A percentile compares a stretch with the other conserved stretches of the same genome.
Conservation (phyloP, 2,797 vertebrate genomes). For the Lindbergichthys nudifrons region DNA sequence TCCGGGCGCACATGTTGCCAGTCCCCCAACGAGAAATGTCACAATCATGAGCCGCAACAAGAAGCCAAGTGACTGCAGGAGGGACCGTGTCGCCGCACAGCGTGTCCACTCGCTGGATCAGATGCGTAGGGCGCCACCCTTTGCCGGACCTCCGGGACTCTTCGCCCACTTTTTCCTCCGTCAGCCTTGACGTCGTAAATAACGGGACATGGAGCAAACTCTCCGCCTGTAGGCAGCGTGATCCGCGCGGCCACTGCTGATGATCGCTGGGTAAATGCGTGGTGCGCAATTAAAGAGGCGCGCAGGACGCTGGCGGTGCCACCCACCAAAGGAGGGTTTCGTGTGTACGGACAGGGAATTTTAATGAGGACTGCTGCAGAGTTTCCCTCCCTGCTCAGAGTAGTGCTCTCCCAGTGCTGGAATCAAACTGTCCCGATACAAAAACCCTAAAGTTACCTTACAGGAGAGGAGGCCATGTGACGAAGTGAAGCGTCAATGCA, state of each 20-base stretch:
- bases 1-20: conserved; percentile 78
- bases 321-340: conserved; percentile 65
- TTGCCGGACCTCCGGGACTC: conserved; percentile 52
- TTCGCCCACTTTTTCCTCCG: conserved; percentile 39
- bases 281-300: conserved; percentile 72
- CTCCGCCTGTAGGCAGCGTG: conserved; percentile 34
- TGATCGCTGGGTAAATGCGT: conserved; percentile 35
- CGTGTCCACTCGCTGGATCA: conserved; percentile 49
- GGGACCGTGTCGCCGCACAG: conserved; percentile 45
- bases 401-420: conserved; percentile 40
- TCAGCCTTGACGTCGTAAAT: conserved; percentile 29
- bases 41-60: conserved; percentile 45
- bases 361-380: conserved; percentile 84
- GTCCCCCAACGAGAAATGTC: conserved; percentile 60
- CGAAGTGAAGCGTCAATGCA: conserved; percentile 12
- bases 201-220: conserved; percentile 28
- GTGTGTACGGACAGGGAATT: conserved; percentile 79
- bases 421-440: conserved; percentile 42
- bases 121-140: conserved; percentile 70
- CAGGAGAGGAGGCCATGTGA: conserved; percentile 9
- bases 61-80: conserved; percentile 51
- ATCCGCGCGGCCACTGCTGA: conserved; percentile 24
- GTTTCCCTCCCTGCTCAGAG: conserved; percentile 57
- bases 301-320: conserved; percentile 72
- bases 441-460: conserved; percentile 41